Evolutionary conservation across 2,797 vertebrate species (phyloP).

Genomic region (Lateolabrax maculatus): DNA sequence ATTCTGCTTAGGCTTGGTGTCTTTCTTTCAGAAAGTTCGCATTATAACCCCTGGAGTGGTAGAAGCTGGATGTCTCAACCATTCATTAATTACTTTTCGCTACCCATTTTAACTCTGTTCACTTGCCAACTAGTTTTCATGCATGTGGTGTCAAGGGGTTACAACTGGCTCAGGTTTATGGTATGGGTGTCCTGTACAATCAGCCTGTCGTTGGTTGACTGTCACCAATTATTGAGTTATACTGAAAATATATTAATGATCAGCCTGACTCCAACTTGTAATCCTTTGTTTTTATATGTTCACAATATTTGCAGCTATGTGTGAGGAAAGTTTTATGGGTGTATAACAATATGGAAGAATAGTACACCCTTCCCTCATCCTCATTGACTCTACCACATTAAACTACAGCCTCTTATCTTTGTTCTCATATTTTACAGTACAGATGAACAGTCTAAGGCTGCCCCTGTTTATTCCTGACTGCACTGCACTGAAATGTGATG

Average conservation of each 20-base stretch:
- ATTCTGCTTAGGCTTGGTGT: not conserved
- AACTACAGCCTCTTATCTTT: conserved; percentile 11
- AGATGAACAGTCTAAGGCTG: conserved; percentile 20
- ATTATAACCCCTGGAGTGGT: not conserved
- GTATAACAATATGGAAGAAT: not conserved
- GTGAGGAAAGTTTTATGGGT: not conserved
- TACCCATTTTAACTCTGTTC: not conserved
- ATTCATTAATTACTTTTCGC: not conserved
- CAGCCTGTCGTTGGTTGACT: not conserved
- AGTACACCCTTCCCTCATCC: not conserved
- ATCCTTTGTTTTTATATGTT: not conserved
- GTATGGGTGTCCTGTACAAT: not conserved
- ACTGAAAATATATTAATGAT: not conserved
- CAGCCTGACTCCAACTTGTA: not conserved
- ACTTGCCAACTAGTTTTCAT: not conserved
- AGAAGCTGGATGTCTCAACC: not conserved
- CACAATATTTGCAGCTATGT: not conserved
- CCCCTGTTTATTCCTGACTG: conserved; percentile 26
- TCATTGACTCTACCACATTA: not conserved
- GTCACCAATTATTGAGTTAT: not conserved
- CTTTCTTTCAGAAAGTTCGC: not conserved
- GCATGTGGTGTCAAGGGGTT: not conserved
- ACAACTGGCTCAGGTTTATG: not conserved
- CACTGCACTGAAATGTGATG: conserved; percentile 42
- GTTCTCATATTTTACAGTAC: conserved; percentile 12